Conservation (phyloP, 2,113 vertebrate species). For the Australoheros scitulus region DNA sequence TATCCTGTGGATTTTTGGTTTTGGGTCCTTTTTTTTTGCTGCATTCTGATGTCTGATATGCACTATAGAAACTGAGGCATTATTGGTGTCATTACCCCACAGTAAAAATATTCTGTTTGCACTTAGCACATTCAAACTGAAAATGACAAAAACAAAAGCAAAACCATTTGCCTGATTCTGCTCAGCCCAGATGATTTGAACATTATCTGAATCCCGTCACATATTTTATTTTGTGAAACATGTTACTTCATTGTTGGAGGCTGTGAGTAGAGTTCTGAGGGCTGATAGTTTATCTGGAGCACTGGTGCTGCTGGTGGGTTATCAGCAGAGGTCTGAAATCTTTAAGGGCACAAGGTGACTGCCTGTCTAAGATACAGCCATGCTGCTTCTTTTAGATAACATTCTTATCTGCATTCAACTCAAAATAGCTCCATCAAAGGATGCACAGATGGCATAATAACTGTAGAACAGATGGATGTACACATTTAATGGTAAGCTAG, state of each 20-base stretch:
- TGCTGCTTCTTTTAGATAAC: slow-evolving; percentile 63
- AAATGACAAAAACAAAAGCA: neutral
- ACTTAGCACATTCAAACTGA: neutral
- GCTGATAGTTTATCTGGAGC: slow-evolving; percentile 63
- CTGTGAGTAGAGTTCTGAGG: slow-evolving; percentile 10
- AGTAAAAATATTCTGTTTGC: neutral
- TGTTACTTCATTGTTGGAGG: slow-evolving; percentile 13
- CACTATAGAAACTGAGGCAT: neutral
- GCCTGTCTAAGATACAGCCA: slow-evolving; percentile 39
- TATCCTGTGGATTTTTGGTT: neutral
- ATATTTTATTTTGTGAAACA: neutral
- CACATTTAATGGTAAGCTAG: neutral
- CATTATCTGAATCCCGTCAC: slow-evolving; percentile 20
- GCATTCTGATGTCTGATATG: neutral
- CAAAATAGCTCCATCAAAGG: slow-evolving; percentile 53
- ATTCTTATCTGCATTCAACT: slow-evolving; percentile 59
- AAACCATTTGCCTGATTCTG: neutral
- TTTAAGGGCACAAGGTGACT: slow-evolving; percentile 58
- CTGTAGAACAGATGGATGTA: neutral
- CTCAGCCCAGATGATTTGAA: neutral
- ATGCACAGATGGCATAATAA: slow-evolving; percentile 7
- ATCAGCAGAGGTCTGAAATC: slow-evolving; percentile 60
- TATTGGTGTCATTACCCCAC: neutral
- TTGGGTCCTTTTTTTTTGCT: rapidly evolving
- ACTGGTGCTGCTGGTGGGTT: slow-evolving; percentile 43